Base-by-base conservation (phyloP, 2,113 vertebrate genomes). In the Catagonus wagneri region DNA sequence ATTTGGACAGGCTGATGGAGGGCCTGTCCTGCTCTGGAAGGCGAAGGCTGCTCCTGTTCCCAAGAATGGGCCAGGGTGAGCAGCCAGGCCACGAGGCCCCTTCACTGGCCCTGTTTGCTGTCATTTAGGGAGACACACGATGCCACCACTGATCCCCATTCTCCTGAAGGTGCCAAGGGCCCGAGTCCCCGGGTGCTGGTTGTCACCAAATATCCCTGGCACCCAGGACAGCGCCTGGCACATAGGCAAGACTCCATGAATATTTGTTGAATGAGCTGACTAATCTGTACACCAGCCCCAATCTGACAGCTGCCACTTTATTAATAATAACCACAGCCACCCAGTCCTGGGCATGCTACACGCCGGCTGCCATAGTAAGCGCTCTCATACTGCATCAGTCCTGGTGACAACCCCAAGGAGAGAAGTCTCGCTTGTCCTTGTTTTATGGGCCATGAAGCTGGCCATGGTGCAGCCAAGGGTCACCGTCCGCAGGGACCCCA, bases 281-380 rank as follows among this genome's bases (percentile, higher is more conserved):
- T 6, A 0, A 9, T 29, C 65, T 0, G 0, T 1, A 5, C 29
- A 6, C 36, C 4, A 56, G 4, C 25, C 36, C 10, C 22, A 0
- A 0, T 7, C 52, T 66, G 2, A 5, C 5, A 50, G 58, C 8
- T 7, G 83, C 1, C 34, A 3, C 22, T 14, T 39, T n/a, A 4
- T 15, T 34, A 25, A 25, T 9, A 29, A 13, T 13, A 6, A 12
- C 11, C 61, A 7, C 2, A 25, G 68, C 20, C 52, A 0, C 23
- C 27, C 22, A 1, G 23, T 11, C 1, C 1, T 0, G 2, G 7
- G 29, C 0, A 0, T 8, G 15, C 3, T 1, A 0, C 1, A 0
- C 4, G 32, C 52, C 94, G 44, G 52, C 16, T 1, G 13, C 22
- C 14, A 0, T 0, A 2, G 29, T 4, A 1, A 25, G 50, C 29